Conservation (phyloP, 2,888 invertebrate genomes). For the Zonitis immaculata region DNA sequence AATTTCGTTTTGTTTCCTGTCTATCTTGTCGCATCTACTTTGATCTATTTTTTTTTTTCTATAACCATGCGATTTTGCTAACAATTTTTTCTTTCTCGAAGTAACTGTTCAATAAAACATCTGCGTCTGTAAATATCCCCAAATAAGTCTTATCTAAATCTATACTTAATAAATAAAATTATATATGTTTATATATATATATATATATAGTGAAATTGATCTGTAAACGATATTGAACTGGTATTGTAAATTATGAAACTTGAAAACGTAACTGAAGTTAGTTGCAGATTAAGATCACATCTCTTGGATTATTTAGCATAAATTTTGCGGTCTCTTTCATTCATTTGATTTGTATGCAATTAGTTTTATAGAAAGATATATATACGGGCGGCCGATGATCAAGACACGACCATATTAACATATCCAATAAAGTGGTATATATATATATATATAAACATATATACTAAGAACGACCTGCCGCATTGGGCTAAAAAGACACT, state of each 20-base stretch:
- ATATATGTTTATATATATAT: no score
- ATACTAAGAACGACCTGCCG: conserved; percentile 14
- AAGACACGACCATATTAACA: conserved; percentile 41
- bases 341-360: conserved; percentile 42
- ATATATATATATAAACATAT: no score
- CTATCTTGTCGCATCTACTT: conserved; percentile 8
- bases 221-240: neutral
- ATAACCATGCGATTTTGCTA: neutral
- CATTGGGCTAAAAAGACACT: conserved; percentile 1
- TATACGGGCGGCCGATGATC: conserved; percentile 31
- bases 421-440: no score
- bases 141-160: conserved; percentile 23
- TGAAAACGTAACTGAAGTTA: conserved; percentile 34
- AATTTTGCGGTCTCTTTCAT: conserved; percentile 25
- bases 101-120: conserved; percentile 12
- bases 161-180: conserved; percentile 30
- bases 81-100: neutral
- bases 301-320: conserved; percentile 36
- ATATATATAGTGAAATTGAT: no score
- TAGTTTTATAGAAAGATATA: conserved; percentile 40
- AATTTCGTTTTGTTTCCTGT: conserved; percentile 26
- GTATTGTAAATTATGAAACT: conserved; percentile 14
- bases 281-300: conserved; percentile 38
- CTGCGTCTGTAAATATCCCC: conserved; percentile 9
- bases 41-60: no score